Base-by-base conservation (phyloP, 2,797 vertebrate genomes). In the Pantherophis vulpinus region DNA sequence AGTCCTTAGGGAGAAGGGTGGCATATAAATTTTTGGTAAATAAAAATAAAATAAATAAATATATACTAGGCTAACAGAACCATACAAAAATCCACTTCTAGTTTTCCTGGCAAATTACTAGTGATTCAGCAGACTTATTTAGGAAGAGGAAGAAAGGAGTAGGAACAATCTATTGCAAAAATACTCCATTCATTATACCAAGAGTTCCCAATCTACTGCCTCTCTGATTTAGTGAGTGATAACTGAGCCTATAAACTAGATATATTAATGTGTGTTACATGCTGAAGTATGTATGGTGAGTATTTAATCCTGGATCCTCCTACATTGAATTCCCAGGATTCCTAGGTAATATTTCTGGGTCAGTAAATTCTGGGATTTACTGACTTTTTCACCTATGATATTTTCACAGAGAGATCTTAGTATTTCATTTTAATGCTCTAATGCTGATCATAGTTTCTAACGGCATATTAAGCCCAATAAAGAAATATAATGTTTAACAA, bases 371-470 rank as follows among this genome's bases (percentile, higher is more conserved):
- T 61, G 27, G 88, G 42, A 47, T 58, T 23, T 88, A 20, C 42
- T 10, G n/a, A 42, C 12, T 47, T 61, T 42, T 29, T 42, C 88
- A 83, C 4, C 37, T 74, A 83, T 83, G 37, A 83, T 20, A 25
- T 47, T 83, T 83, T 47, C 20, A 83, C 74, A 83, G 74, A 83
- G 20, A 25, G 9, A 42, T 47, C 37, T 42, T 10, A 83, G 74
- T 83, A 25, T 47, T 83, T 83, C 20, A 47, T 83, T 47, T 83
- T 83, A 83, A 83, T 83, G 20, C 74, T 42, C 58, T 42, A 89
- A 42, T 42, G 25, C 11, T 89, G 87, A n/a, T 83, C 74, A 47
- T 74, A 74, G 37, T 83, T 83, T 96, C 88, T 92, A 42, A 29
- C 29, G 93, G 2, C 3, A 58, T 11, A 20, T 0, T 2, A 29